Evolutionary conservation across 2,797 vertebrate genomes (phyloP), one percentile per base, ranked within the genome.

Genomic region (Acrossocheilus fasciatus): DNA sequence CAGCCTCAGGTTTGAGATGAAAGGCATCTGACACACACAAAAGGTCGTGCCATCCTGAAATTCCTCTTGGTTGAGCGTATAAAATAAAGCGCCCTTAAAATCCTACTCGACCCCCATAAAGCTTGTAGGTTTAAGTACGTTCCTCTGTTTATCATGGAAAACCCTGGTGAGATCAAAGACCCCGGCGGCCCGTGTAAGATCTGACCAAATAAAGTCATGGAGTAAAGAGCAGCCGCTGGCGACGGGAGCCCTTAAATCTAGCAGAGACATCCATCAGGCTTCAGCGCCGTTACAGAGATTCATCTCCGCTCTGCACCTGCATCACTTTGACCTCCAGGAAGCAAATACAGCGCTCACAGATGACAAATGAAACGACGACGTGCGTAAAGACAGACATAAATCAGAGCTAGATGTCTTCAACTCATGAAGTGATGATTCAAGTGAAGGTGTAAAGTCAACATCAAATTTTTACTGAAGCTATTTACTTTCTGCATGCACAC

Each of bases 151-250:
- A 86, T 83, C 64, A 62, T 83, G 36, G 39, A 77, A 43, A 83
- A 62, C 75, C 26, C 78, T n/a, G 57, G 64, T 23, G 77, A 83
- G 84, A 83, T 72, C 84, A 85, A 74, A 90, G 69, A 87, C 75
- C 57, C 57, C 36, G n/a, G 74, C 26, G n/a, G 57, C 17, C 64
- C 45, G 36, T 69, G 69, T 43, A 62, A 78, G 75, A 80, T 59
- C 36, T 89, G 86, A 81, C 87, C 83, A 87, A 88, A 91, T 87
- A 88, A 87, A 87, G 83, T 82, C 83, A 88, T 84, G 81, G 34
- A 72, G 74, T 54, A 86, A 86, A 50, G 14, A 83, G 64, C 43
- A 41, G 43, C 45, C 74, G 14, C 39, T 72, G 79, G 70, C 11
- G 41, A 83, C 5, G n/a, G 26, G 54, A 84, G 68, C 75, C 84